Percentiles rank a stretch among this genome's conserved stretches.
Evolutionary conservation across 2,888 invertebrate species (phyloP).

Genomic region (Aethes cnicana): DNA sequence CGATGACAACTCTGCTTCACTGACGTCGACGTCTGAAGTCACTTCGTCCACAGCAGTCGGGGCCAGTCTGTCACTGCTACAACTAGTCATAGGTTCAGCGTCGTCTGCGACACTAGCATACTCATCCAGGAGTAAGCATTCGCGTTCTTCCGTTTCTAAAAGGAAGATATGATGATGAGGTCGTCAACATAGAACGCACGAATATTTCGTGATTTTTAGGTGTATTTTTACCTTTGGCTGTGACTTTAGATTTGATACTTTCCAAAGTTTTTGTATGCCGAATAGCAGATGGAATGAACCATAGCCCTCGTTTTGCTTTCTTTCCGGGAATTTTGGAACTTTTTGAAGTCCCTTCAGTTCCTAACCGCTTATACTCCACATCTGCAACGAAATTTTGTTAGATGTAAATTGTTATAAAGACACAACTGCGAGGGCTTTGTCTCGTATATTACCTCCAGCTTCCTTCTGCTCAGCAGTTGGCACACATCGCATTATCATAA

Average conservation of each 20-base stretch:
- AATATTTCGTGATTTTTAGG: background rate
- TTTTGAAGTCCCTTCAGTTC: slow-evolving; percentile 56
- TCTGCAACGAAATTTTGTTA: too few species aligned
- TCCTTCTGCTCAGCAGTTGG: slow-evolving; percentile 80
- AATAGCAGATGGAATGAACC: slow-evolving; percentile 78
- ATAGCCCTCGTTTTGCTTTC: slow-evolving; percentile 70
- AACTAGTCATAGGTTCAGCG: slow-evolving; percentile 56
- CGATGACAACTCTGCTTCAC: slow-evolving; percentile 80
- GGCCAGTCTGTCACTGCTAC: slow-evolving; percentile 55
- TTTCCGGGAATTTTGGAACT: slow-evolving; percentile 51
- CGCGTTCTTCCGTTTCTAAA: slow-evolving; percentile 79
- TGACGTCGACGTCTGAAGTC: slow-evolving; percentile 71
- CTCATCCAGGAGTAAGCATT: slow-evolving; percentile 82
- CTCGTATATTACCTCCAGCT: slow-evolving; percentile 66
- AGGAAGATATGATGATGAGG: too few species aligned
- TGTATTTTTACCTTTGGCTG: slow-evolving; percentile 57
- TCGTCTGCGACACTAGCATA: slow-evolving; percentile 74
- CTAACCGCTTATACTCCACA: slow-evolving; percentile 75
- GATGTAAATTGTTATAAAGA: too few species aligned
- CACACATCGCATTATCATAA: slow-evolving; percentile 79
- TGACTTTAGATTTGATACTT: slow-evolving; percentile 75
- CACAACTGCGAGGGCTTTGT: slow-evolving; percentile 22
- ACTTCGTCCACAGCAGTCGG: slow-evolving; percentile 62
- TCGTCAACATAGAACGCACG: too few species aligned
- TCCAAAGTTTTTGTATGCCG: slow-evolving; percentile 77